Evolutionary conservation across 2,888 invertebrate species (phyloP).

Genomic region (Drosophila koepferae): DNA sequence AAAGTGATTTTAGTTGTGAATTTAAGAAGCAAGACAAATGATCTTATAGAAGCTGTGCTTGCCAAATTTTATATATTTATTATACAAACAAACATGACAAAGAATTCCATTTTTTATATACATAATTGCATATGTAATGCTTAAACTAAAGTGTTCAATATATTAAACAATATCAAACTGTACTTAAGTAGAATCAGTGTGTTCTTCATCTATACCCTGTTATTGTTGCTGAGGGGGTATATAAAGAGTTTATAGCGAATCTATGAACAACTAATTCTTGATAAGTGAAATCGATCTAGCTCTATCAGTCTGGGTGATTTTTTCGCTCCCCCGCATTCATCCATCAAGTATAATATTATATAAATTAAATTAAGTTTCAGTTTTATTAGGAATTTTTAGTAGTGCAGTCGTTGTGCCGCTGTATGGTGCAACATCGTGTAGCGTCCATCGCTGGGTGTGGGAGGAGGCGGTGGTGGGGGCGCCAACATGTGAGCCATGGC

Average conservation of each 20-base stretch:
- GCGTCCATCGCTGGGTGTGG: conserved; percentile 80
- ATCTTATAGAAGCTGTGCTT: conserved; percentile 81
- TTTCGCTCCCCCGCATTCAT: neutral
- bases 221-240: neutral
- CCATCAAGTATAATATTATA: neutral
- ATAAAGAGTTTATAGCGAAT: neutral
- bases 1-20: conserved; percentile 57
- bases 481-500: conserved; percentile 80
- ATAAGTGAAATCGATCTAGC: neutral
- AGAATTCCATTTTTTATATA: conserved; percentile 68
- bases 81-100: conserved; percentile 71
- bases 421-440: conserved; percentile 82
- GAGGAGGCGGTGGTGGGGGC: conserved; percentile 82
- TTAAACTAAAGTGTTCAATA: conserved; percentile 66
- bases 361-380: neutral
- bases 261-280: neutral
- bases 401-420: conserved; percentile 83
- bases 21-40: conserved; percentile 52
- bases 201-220: neutral
- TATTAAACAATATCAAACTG: conserved; percentile 23
- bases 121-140: conserved; percentile 37
- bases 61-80: conserved; percentile 80
- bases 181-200: neutral
- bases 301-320: neutral
- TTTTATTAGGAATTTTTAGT: conserved; percentile 54